Evolutionary conservation across 1,140 invertebrate genomes (phyloP).

Genomic region (Whitmania pigra): DNA sequence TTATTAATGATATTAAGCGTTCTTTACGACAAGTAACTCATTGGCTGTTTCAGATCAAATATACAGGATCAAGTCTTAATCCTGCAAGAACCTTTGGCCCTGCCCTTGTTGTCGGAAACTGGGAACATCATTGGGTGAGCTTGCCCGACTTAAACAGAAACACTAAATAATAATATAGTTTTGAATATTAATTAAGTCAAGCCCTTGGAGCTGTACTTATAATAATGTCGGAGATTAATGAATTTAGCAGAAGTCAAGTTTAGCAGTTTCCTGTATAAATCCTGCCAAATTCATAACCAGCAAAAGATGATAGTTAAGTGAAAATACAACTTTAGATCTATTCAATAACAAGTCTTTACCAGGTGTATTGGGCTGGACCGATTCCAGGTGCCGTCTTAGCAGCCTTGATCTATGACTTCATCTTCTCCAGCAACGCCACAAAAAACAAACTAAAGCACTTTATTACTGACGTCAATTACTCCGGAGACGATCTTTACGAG

Average conservation of each 20-base stretch:
- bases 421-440: constrained; percentile 3
- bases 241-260: too few relatives aligned
- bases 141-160: not conserved
- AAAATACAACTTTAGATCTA: too few relatives aligned
- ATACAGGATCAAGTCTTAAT: constrained; percentile 38
- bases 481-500: not conserved
- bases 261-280: too few relatives aligned
- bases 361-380: constrained; percentile 42
- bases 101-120: constrained; percentile 53
- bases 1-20: too few relatives aligned
- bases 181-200: too few relatives aligned
- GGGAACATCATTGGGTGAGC: constrained; percentile 65
- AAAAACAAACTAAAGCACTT: not conserved
- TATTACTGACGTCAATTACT: not conserved
- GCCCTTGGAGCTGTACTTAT: too few relatives aligned
- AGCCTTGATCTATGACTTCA: constrained; percentile 31
- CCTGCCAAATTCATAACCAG: too few relatives aligned
- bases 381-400: constrained; percentile 36
- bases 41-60: constrained; percentile 29
- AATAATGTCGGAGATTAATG: too few relatives aligned
- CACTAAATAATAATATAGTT: too few relatives aligned
- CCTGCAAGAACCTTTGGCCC: constrained; percentile 38
- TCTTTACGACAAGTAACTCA: too few relatives aligned
- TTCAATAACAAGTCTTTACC: not conserved
- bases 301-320: too few relatives aligned